Evolutionary conservation across 2,113 vertebrate species (phyloP).

Genomic region (Garra rufa): DNA sequence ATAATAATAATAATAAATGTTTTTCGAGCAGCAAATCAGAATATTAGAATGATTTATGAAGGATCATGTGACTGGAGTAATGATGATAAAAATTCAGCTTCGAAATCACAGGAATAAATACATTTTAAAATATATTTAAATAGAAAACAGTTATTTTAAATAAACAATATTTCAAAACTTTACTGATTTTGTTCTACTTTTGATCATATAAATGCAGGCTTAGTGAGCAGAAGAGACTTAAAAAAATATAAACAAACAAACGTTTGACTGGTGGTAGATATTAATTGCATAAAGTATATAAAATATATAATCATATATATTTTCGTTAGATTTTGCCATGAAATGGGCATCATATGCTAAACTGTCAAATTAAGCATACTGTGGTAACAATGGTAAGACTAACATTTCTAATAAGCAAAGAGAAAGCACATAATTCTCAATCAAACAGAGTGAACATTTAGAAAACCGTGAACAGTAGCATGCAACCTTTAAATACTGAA

Average conservation of each 20-base stretch:
- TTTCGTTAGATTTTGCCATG: neutral
- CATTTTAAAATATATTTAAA: too few species aligned
- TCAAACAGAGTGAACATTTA: neutral
- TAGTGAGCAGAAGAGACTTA: too few species aligned
- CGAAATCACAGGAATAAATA: too few species aligned
- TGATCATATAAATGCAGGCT: too few species aligned
- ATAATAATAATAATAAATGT: too few species aligned
- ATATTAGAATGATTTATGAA: too few species aligned
- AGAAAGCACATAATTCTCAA: neutral
- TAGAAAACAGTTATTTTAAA: too few species aligned
- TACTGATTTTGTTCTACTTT: too few species aligned
- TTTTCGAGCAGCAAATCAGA: too few species aligned
- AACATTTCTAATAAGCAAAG: neutral
- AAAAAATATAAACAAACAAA: neutral
- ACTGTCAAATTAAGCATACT: neutral
- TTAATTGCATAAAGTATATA: neutral
- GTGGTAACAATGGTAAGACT: neutral
- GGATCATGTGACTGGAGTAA: too few species aligned
- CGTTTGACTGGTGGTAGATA: neutral
- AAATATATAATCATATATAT: neutral
- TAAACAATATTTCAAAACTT: too few species aligned
- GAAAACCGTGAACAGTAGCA: neutral
- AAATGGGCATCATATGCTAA: neutral
- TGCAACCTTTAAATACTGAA: neutral
- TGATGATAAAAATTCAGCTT: too few species aligned